phyloP scores from a whole-genome alignment of 2,888 invertebrate species.

The Osmoderma eremita region DNA sequence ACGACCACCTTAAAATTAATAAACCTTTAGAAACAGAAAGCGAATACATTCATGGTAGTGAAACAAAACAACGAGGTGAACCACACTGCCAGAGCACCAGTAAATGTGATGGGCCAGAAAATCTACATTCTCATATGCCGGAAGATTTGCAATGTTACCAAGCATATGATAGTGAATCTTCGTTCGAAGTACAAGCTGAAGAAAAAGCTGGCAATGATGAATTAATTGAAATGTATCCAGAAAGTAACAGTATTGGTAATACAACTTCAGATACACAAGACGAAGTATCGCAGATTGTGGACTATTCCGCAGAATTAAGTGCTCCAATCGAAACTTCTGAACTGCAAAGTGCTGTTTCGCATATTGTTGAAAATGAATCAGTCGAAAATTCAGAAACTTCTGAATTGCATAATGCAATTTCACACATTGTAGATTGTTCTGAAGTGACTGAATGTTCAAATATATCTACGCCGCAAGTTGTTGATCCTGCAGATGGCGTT shows the following conservation, averaged over 20 bases:
- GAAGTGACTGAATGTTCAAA: neutral
- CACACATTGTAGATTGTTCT: slow-evolving; percentile 6
- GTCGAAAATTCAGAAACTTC: slow-evolving; percentile 21
- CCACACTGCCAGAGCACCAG: too few relatives aligned
- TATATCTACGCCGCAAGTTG: slow-evolving; percentile 4
- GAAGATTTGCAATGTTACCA: too few relatives aligned
- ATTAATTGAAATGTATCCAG: neutral
- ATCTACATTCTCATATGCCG: too few relatives aligned
- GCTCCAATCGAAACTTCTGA: slow-evolving; percentile 4
- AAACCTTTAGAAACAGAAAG: too few relatives aligned
- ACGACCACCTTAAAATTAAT: too few relatives aligned
- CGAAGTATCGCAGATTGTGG: neutral
- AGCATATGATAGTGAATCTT: too few relatives aligned
- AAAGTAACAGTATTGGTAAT: neutral
- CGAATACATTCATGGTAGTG: too few relatives aligned
- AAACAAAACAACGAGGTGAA: too few relatives aligned
- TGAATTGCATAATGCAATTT: slow-evolving; percentile 20
- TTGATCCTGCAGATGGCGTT: slow-evolving; percentile 3
- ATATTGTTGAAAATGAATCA: slow-evolving; percentile 19
- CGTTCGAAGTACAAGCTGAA: too few relatives aligned
- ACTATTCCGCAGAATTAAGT: neutral
- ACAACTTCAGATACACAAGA: slow-evolving; percentile 7
- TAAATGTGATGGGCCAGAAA: too few relatives aligned
- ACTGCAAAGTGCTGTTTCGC: slow-evolving; percentile 25
- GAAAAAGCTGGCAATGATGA: neutral